Percentiles rank a stretch among this genome's conserved stretches.
phyloP scores from a whole-genome alignment of 2,113 vertebrate genomes.

The Tapirus terrestris region DNA sequence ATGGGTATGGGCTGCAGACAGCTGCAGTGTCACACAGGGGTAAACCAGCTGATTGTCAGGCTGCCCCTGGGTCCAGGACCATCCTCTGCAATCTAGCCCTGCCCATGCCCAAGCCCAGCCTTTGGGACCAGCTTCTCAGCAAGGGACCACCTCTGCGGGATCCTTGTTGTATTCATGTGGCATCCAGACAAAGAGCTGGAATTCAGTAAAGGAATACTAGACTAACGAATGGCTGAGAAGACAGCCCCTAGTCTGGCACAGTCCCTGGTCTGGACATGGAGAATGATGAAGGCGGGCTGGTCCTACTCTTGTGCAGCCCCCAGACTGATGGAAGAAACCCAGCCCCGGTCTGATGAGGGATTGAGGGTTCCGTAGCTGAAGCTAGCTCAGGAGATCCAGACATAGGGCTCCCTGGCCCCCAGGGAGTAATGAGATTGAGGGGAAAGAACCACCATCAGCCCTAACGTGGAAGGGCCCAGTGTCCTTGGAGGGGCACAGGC shows the following conservation, averaged over 20 bases:
- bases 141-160: not conserved
- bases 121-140: not conserved
- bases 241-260: not conserved
- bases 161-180: not conserved
- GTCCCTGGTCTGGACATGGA: not conserved
- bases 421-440: not conserved
- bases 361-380: not conserved
- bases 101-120: not conserved
- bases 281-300: not conserved
- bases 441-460: not conserved
- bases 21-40: not conserved
- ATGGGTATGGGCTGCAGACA: not conserved
- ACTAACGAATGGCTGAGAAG: not conserved
- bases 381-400: not conserved
- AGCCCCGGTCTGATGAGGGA: not conserved
- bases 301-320: not conserved
- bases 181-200: not conserved
- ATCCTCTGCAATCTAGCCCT: not conserved
- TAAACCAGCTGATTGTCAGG: not conserved
- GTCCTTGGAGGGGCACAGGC: not conserved
- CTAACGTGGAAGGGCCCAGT: not conserved
- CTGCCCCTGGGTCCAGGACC: not conserved
- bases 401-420: not conserved
- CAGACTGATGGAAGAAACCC: not conserved
- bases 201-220: not conserved